Conservation (phyloP, 1,140 invertebrate species). For the Sycophila sp. region DNA sequence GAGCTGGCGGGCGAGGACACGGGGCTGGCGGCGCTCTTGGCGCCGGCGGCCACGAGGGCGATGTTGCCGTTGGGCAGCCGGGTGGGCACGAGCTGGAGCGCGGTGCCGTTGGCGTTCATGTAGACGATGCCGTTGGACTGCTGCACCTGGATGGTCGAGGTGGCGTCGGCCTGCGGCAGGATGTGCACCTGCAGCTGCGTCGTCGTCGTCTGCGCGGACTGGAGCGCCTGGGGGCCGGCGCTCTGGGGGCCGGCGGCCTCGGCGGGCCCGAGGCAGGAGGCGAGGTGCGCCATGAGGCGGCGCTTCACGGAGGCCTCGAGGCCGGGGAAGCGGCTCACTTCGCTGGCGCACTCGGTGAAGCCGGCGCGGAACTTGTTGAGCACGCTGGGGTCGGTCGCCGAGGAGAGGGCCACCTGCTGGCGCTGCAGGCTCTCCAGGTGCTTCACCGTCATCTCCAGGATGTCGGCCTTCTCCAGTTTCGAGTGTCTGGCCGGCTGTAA, state of each 20-base stretch:
- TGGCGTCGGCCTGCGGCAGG: conserved; percentile 59
- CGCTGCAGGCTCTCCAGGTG: conserved; percentile 86
- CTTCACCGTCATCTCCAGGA: conserved; percentile 95
- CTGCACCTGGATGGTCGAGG: conserved; percentile 59
- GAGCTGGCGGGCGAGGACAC: conserved; percentile 62
- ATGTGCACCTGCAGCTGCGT: conserved; percentile 63
- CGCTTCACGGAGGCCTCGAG: conserved; percentile 77
- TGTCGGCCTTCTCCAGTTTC: conserved; percentile 97
- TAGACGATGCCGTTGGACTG: conserved; percentile 66
- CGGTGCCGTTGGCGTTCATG: conserved; percentile 63
- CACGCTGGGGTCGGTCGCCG: conserved; percentile 80
- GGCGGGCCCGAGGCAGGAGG: conserved; percentile 71
- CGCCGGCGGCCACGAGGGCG: conserved; percentile 67
- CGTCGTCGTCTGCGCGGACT: conserved; percentile 54
- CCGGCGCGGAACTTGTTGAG: conserved; percentile 88
- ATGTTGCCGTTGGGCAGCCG: conserved; percentile 72
- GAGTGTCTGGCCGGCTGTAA: conserved; percentile 89
- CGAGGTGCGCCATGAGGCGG: conserved; percentile 78
- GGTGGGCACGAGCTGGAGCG: conserved; percentile 71
- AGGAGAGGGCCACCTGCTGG: conserved; percentile 77
- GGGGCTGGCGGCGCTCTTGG: conserved; percentile 59
- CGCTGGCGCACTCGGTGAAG: conserved; percentile 86
- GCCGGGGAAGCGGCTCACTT: conserved; percentile 81
- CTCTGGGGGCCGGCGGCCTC: conserved; percentile 56
- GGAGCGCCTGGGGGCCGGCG: conserved; percentile 56